A percentile compares a stretch with the other conserved stretches of the same genome.
These are phyloP conservation scores for Nematopogon swammerdamellus DNA, from an alignment of 2,888 invertebrate genomes.

Conservation along the genomic window DNA sequence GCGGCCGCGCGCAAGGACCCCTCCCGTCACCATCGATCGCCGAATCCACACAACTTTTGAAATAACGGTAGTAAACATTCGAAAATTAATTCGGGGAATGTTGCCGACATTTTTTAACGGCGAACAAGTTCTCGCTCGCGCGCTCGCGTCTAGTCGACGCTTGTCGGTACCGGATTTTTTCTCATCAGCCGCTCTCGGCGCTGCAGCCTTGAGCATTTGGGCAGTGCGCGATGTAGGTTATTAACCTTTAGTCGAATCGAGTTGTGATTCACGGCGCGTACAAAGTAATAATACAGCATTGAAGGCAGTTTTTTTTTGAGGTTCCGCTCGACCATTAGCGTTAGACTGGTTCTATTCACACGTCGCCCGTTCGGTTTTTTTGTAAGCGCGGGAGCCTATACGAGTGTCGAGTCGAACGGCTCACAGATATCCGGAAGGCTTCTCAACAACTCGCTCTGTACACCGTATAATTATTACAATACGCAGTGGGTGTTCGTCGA, in stretches of 20 bases:
- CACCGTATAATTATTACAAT: not conserved
- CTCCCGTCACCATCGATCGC: too few relatives aligned
- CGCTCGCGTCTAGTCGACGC: too few relatives aligned
- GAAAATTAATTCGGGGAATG: too few relatives aligned
- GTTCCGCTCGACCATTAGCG: not conserved
- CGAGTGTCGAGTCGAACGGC: too few relatives aligned
- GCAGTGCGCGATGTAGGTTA: conserved; percentile 51
- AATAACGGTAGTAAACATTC: too few relatives aligned
- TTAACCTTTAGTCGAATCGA: conserved; percentile 52
- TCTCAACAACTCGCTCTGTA: not conserved
- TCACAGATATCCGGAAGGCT: not conserved
- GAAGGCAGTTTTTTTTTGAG: conserved; percentile 30
- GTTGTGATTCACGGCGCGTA: conserved; percentile 51
- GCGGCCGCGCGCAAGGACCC: too few relatives aligned
- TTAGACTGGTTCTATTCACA: not conserved
- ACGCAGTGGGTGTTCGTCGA: not conserved
- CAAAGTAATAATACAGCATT: conserved; percentile 51
- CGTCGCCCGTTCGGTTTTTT: not conserved
- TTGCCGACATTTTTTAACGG: too few relatives aligned
- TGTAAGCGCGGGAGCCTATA: not conserved
- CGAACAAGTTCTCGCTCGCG: not conserved
- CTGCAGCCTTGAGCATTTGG: conserved; percentile 45
- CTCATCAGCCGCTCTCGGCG: conserved; percentile 41
- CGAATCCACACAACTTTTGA: too few relatives aligned
- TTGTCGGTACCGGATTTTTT: conserved; percentile 32